Base-by-base conservation (phyloP, 2,113 vertebrate species). In the Aleadryas rufinucha region DNA sequence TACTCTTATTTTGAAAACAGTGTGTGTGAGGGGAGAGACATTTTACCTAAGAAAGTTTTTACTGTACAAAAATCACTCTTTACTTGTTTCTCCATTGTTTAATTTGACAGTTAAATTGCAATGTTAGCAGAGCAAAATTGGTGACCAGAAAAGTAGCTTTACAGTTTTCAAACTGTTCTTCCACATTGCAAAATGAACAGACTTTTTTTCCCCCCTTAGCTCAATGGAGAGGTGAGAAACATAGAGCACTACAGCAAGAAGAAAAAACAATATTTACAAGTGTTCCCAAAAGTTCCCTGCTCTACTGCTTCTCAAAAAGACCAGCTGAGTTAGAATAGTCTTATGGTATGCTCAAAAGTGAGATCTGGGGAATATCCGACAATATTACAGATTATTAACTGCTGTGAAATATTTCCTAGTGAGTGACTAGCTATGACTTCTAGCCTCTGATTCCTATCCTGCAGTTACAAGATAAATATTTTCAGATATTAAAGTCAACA, bases 51-150 rank as follows among this genome's bases (percentile, higher is more conserved):
- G 57, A 54, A 90, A 59, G 18, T 70, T 56, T 75, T n/a, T 79
- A 35, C 35, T 70, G 26, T 52, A 57, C 11, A 60, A 28, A 91
- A 86, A 42, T 83, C 24, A 63, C 16, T 61, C 12, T 85, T 79
- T 71, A 44, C 21, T 82, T 50, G 53, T 45, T 57, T 74, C 31
- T 74, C n/a, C 5, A 2, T 65, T 74, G 37, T 91, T 87, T 91
- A 84, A 81, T 65, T 84, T 94, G 81, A 78, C 82, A 94, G 42
- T 66, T 87, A 84, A 89, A 89, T 87, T 77, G 60, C 28, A 81
- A 63, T 47, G 63, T 91, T 91, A 93, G 6, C 28, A 78, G 60
- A 91, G 74, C 7, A 78, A 87, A 89, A 76, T 27, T 26, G 12
- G 10, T 77, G 64, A 93, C 87, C 54, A 65, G 64, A 61, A 89